These are phyloP conservation scores for Carollia perspicillata DNA, from an alignment of 2,113 vertebrate genomes.

Conservation along the genomic window DNA sequence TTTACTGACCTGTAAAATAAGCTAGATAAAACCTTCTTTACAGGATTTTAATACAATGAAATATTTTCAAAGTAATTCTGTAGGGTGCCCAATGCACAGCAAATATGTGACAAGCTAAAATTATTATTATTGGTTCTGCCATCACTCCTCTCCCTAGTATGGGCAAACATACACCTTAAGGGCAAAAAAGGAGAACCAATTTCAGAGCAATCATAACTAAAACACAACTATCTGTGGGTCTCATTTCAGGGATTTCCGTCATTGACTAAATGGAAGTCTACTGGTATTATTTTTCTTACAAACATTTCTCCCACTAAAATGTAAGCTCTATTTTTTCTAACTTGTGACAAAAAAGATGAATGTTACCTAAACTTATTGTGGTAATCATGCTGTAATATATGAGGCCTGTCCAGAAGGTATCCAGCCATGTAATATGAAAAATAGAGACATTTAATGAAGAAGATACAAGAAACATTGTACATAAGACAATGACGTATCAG, in stretches of 20 bases:
- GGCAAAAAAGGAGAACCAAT: neutral
- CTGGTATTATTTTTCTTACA: neutral
- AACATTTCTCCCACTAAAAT: neutral
- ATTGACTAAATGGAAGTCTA: neutral
- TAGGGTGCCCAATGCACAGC: neutral
- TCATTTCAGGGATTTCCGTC: neutral
- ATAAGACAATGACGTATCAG: too few species aligned
- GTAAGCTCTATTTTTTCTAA: neutral
- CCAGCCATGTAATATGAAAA: too few species aligned
- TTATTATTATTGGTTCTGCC: neutral
- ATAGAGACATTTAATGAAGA: too few species aligned
- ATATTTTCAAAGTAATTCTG: conserved; percentile 20
- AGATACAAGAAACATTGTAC: too few species aligned
- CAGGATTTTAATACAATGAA: neutral
- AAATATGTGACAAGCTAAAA: conserved; percentile 5
- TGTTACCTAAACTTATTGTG: neutral
- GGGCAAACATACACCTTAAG: neutral
- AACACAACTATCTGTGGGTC: neutral
- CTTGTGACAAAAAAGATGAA: neutral
- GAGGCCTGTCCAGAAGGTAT: too few species aligned
- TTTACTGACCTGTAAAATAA: conserved; percentile 16
- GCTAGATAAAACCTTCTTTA: neutral
- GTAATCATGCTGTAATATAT: neutral
- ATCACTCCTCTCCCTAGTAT: neutral
- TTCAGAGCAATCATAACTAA: conserved; percentile 20